Evolutionary conservation across 2,113 vertebrate species (phyloP).

Genomic region (Elephantulus edwardii): DNA sequence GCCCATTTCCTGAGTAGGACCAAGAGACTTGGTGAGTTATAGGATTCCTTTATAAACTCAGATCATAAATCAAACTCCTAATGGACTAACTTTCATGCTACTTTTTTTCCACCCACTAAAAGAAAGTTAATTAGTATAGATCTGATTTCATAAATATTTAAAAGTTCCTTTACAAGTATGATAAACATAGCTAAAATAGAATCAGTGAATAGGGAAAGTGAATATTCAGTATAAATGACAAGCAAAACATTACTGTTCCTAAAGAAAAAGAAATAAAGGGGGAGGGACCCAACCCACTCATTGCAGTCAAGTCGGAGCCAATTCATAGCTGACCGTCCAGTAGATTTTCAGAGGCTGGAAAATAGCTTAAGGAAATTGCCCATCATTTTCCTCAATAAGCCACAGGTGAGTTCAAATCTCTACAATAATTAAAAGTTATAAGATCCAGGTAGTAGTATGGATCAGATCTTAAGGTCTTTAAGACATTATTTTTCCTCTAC

Average conservation of each 20-base stretch:
- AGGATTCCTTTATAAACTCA: slow-evolving; percentile 30
- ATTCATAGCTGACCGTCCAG: too few relatives aligned
- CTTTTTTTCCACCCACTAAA: slow-evolving; percentile 37
- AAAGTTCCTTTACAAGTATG: slow-evolving; percentile 15
- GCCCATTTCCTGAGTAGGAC: neutral
- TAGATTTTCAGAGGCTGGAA: too few relatives aligned
- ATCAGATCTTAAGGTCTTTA: too few relatives aligned
- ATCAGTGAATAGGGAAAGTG: neutral
- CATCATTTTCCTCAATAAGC: too few relatives aligned
- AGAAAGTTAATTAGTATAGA: slow-evolving; percentile 27
- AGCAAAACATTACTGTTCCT: neutral
- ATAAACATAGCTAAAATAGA: slow-evolving; percentile 45
- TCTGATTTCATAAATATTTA: slow-evolving; percentile 37
- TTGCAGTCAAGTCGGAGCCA: too few relatives aligned
- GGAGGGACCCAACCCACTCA: too few relatives aligned
- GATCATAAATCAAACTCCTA: slow-evolving; percentile 12
- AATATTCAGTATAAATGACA: slow-evolving; percentile 24
- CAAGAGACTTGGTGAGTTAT: neutral
- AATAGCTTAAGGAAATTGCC: too few relatives aligned
- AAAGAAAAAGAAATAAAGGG: too few relatives aligned
- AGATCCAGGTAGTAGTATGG: too few relatives aligned
- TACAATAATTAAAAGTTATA: too few relatives aligned
- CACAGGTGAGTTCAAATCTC: too few relatives aligned
- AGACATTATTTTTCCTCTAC: too few relatives aligned
- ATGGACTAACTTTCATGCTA: neutral